Evolutionary conservation across 92 coral and sea anemone genomes (phyloP), one percentile per base, ranked within the genome.

Genomic region (Hydrozoanthus gracilis): DNA sequence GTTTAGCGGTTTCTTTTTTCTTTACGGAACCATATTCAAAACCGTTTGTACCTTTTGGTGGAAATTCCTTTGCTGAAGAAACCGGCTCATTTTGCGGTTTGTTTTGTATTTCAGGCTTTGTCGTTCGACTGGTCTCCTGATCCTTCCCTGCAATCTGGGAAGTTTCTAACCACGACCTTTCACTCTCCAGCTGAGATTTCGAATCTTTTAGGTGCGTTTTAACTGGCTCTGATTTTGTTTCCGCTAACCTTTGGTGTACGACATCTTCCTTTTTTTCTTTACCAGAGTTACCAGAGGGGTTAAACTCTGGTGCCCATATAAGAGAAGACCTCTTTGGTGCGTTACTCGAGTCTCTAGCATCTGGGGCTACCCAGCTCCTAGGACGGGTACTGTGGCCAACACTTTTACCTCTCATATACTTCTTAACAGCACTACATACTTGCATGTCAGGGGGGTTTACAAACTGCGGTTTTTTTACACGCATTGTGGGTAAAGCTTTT

Each of bases 321-420:
- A 18, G 44, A 50, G 91, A 73, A 35, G 86, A 64, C 78, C 82
- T 78, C 76, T 58, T 77, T 51, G 72, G 62, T 7, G 73, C 73
- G 66, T 18, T 20, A 67, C 85, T 49, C 9, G 60, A 4, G 68
- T 52, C 72, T 55, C 72, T 86, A 4, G 87, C 27, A n/a, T 64
- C 79, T 51, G 91, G 95, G 18, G 88, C 89, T 15, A 87, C 82
- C 92, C 92, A 92, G 78, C 92, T 89, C 51, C 87, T 66, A 46
- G 95, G 92, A 6, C 95, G 87, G 44, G 82, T 90, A 54, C 75
- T 87, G 10, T 82, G 73, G 48, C 92, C 84, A 27, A 46, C 73
- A 17, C 84, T 39, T 54, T 51, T 80, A 17, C 90, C 82, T 75
- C 72, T 88, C 20, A 87, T 74, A 60, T 80, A 80, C 85, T 80